Percentiles rank a stretch among this genome's conserved stretches.
Evolutionary conservation across 35 echinoderm and acorn worm species (phyloP).

Genomic region (Apostichopus parvimensis): DNA sequence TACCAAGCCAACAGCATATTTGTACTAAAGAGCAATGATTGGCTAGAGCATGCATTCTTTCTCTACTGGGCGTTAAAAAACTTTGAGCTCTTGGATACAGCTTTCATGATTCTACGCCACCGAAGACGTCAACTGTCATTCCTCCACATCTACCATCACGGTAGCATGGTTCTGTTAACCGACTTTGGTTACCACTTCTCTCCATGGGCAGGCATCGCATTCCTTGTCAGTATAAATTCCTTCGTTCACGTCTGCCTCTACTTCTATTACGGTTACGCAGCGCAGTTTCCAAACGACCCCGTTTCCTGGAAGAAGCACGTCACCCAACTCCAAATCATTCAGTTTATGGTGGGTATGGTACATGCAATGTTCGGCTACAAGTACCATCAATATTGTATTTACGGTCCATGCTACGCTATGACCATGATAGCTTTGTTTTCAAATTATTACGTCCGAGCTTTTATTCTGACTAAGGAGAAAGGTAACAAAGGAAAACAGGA

Average conservation of each 20-base stretch:
- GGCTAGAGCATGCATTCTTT: constrained; percentile 69
- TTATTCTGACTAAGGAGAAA: constrained; percentile 28
- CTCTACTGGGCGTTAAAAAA: constrained; percentile 84
- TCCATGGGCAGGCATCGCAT: constrained; percentile 84
- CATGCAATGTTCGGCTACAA: constrained; percentile 75
- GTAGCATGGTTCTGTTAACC: constrained; percentile 85
- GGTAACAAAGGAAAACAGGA: constrained; percentile 30
- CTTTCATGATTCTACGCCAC: constrained; percentile 96
- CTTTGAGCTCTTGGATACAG: constrained; percentile 87
- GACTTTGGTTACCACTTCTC: constrained; percentile 83
- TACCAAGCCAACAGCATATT: constrained; percentile 62
- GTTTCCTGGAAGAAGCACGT: constrained; percentile 84
- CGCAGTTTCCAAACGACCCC: constrained; percentile 61
- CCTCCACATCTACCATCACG: constrained; percentile 94
- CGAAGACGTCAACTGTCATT: constrained; percentile 89
- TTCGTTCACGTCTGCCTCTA: constrained; percentile 95
- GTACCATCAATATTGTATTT: constrained; percentile 81
- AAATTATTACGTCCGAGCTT: constrained; percentile 50
- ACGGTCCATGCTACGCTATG: constrained; percentile 71
- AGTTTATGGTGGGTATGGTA: constrained; percentile 82
- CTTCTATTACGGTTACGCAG: constrained; percentile 84
- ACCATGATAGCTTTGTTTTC: constrained; percentile 89
- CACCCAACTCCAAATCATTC: constrained; percentile 82
- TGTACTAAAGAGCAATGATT: constrained; percentile 40
- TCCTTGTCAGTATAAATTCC: constrained; percentile 76